Base-by-base conservation (phyloP, 2,113 vertebrate species). In the Pardalotus punctatus region DNA sequence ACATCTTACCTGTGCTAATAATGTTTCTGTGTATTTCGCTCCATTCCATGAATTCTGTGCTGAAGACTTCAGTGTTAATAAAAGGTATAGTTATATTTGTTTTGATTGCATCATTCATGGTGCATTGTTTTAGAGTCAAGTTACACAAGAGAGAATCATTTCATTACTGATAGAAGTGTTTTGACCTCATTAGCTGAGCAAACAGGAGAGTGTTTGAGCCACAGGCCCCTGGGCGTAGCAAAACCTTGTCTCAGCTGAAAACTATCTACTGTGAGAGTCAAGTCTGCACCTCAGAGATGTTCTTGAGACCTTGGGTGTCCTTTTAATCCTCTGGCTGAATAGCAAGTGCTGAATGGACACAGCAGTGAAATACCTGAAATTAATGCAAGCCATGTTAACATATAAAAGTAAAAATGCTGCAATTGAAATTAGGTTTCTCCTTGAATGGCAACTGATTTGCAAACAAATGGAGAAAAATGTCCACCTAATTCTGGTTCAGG, bases 121-220 rank as follows among this genome's bases (percentile, higher is more conserved):
- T 53, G 47, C 72, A 81, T 84, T 95, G 83, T 95, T 95, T 97
- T 43, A 91, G 60, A 92, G 53, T 67, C 43, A 91, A 33, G n/a
- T 38, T 87, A 81, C 82, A 91, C 67, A 70, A 50, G 69, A 91
- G 40, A 81, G 48, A 93, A 92, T 89, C 0, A 54, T 89, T 96
- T 97, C 73, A 86, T 93, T 96, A 83, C 88, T 83, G 81, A 92
- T 83, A 81, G 65, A 92, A 92, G 12, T 94, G 57, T 91, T 97
- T 81, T 96, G 94, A 95, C 96, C 96, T 95, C 78, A 95, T 97
- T 95, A 94, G 71, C 57, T 91, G 88, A 92, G 77, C 88, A 95
- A 96, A 97, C 71, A 93, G 62, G 54, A 81, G 76, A 86, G 38
- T 67, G 81, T 93, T 86, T 95, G 91, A 97, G 89, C 60, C 67